Evolutionary conservation across 2,113 vertebrate species (phyloP), one percentile per base, ranked within the genome.

Genomic region (Cranoglanis bouderius): DNA sequence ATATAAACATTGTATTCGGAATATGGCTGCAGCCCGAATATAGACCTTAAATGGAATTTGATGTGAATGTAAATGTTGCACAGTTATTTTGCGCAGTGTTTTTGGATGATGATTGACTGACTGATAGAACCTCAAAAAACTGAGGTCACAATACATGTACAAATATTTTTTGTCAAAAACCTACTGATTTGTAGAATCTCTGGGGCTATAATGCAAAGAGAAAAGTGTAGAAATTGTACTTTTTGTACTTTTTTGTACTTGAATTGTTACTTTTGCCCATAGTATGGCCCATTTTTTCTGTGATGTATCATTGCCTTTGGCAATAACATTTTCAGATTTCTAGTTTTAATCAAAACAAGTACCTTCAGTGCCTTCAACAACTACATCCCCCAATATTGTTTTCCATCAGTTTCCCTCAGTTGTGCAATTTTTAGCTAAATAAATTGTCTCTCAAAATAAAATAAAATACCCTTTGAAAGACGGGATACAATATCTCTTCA

Each of bases 381-480:
- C 70, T 35, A 51, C 57, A 51, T 35, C 57, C 14, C n/a, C 59
- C 1, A 55, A 74, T 74, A 70, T 38, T 81, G 14, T 70, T 65
- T 80, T 49, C 24, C 40, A 59, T 80, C 57, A n/a, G 6, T 49
- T 87, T 51, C 0, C n/a, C 24, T 67, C 77, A 40, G 51, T 65
- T 26, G 46, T 61, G 18, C 32, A 65, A 21, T 81, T 46, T 67
- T 81, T 87, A 21, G 21, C 29, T 53, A 67, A 87, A 51, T 82
- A 51, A 82, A 82, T 67, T 35, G 57, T 81, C 86, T 55, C 77
- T 67, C 61, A 82, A 55, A 82, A 87, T 81, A 70, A 87, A 70
- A 80, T 87, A n/a, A 51, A 35, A 43, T 61, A 29, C 40, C 21
- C 32, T 32, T 81, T 13, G n/a, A 81, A 87, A 55, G 43, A 53